Base-by-base conservation (phyloP, 1,140 invertebrate genomes). In the Mesaphorura yosii region DNA sequence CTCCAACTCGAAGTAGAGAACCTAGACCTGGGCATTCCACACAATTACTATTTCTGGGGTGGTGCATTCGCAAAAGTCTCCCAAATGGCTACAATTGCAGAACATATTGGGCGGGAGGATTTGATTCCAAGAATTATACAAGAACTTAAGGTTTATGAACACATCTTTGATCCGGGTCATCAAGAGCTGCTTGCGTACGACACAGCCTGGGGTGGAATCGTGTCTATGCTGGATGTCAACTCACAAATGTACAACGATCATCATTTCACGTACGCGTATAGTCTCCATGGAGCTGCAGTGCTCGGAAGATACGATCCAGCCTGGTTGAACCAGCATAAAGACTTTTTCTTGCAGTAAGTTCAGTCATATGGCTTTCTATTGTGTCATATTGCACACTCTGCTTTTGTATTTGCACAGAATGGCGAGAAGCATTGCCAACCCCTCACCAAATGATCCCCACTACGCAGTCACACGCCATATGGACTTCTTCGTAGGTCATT, bases 51-150 rank as follows among this genome's bases (percentile, higher is more conserved):
- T 20, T 51, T 51, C 20, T 51, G 38, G 38, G 50, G 50, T 27
- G 48, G 48, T 45, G 31, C n/a, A 15, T 51, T 51, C 26, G 48
- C 10, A n/a, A 46, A 39, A 25, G 48, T 39, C 15, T 25, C 53
- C 14, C 53, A 55, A 49, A 20, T 55, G 5, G 53, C 53, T 14
- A 55, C 53, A 6, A 55, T 55, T 48, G 53, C 53, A 7, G 53
- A 55, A 41, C 45, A 49, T n/a, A 22, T 55, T 26, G 53, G 53
- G 28, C 20, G 53, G 41, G 28, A 20, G 3, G 53, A 55, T 23
- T 31, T 55, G 3, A 38, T 55, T 40, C n/a, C 15, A 17, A 38
- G 40, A 31, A 28, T 46, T 12, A 6, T 55, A 6, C n/a, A 38
- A 14, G 38, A 31, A 15, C n/a, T 55, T 23, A 55, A 50, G 37